Evolutionary conservation across 2,113 vertebrate genomes (phyloP), one percentile per base, ranked within the genome.

Genomic region (Eolophus roseicapilla): DNA sequence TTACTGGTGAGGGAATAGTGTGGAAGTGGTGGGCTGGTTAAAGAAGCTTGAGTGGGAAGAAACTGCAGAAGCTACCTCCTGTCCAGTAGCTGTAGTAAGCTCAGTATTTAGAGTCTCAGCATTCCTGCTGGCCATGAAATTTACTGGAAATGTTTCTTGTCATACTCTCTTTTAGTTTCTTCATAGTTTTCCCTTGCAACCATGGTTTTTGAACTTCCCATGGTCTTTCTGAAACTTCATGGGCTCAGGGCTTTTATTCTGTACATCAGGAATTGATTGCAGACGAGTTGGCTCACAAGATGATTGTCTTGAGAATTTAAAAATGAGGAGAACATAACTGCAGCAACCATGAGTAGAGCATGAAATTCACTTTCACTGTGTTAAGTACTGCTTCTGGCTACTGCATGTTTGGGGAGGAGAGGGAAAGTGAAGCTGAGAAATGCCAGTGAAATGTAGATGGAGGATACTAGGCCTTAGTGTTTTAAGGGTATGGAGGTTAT

Each of bases 171-270:
- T 57, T 5, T 60, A 16, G 46, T 82, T 83, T 88, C 17, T 70
- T 65, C 2, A 1, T 43, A 37, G 41, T 31, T 59, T 92, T 53
- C 57, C 35, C 13, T 43, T 49, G 37, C 27, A 50, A 1, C 11
- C 1, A 0, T 39, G 33, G 3, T 27, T 84, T 91, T 92, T 67
- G 59, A 47, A 35, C 8, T 33, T 90, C 5, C 17, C 1, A 0
- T 31, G 16, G 14, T 77, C 35, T 37, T 81, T 10, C 33, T 86
- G 60, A 47, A 68, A 37, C 39, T 60, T 89, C 25, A 9, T 5
- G 24, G 55, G n/a, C 41, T 50, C 41, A 13, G 28, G 4, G 6
- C 0, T 74, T 93, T 86, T 85, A 19, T 70, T 75, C 25, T 63
- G 9, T 82, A 27, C 6, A 7, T 78, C 35, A 68, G 47, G 20